Base-by-base conservation (phyloP, 2,797 vertebrate species). In the Melopsittacus undulatus region DNA sequence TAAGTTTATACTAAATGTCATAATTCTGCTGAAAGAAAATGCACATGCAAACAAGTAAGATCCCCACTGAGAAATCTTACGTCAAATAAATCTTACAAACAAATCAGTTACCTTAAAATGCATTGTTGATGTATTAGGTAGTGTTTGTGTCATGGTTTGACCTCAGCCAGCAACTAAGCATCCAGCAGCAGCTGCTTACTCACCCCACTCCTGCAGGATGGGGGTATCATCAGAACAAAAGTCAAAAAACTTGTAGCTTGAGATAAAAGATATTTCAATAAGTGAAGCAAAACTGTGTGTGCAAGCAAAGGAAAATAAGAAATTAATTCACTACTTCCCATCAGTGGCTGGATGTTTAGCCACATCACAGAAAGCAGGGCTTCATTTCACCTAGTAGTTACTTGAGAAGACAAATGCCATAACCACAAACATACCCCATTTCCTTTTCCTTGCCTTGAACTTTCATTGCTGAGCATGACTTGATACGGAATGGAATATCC, bases 161-260 rank as follows among this genome's bases (percentile, higher is more conserved):
- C 20, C 29, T 7, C 16, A 66, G 26, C 24, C 45, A 64, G 45
- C 24, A 81, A 9, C 76, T 52, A 20, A 66, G 61, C 38, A n/a
- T n/a, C 9, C 27, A 67, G 56, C 61, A 90, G 42, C 61, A 89
- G 49, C 62, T 72, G 16, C 59, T 76, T 0, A 0, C 23, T 89
- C 8, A 42, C 14, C 14, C 18, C 23, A 29, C 13, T 11, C 4
- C 23, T 0, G 0, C 1, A 6, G 40, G 13, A 17, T 32, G 8
- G 20, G 11, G 30, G 29, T 20, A 54, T 10, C 10, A 8, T 67
- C 24, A 46, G 23, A 49, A 11, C 36, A 54, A 27, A 91, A 89
- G 51, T 46, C n/a, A 80, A 43, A 49, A 85, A 89, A 30, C 24
- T 38, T 5, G 0, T 36, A 3, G 52, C 36, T 64, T 67, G 36